Conservation (phyloP, 2,888 invertebrate species). For the Dryomyza anilis region DNA sequence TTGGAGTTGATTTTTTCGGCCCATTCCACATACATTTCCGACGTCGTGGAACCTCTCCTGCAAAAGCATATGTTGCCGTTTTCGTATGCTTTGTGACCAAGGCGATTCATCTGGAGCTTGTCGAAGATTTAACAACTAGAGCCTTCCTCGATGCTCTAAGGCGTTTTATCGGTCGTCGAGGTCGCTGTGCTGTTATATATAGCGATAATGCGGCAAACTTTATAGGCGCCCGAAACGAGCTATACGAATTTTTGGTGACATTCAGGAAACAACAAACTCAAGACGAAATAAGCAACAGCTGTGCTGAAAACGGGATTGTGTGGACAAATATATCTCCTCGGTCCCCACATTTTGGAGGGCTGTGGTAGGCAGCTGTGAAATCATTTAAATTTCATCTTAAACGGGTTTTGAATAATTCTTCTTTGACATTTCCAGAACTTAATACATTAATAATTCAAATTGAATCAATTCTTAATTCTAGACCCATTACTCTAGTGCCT, state of each 20-base stretch:
- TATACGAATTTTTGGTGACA: conserved; percentile 17
- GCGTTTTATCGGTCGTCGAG: conserved; percentile 30
- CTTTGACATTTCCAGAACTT: conserved; percentile 25
- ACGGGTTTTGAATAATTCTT: not conserved
- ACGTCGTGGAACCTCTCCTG: conserved; percentile 17
- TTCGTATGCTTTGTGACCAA: conserved; percentile 32
- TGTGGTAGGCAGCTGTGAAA: conserved; percentile 32
- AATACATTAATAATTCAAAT: conserved; percentile 27
- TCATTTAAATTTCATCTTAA: conserved; percentile 24
- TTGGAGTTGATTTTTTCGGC: conserved; percentile 32
- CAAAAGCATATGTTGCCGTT: conserved; percentile 26
- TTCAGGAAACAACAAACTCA: conserved; percentile 18
- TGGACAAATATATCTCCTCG: conserved; percentile 33
- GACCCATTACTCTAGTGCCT: conserved; percentile 30
- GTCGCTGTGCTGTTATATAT: conserved; percentile 26
- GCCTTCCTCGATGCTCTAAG: conserved; percentile 29
- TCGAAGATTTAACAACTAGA: conserved; percentile 27
- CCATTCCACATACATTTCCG: conserved; percentile 29
- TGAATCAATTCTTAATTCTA: conserved; percentile 30
- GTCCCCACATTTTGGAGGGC: conserved; percentile 33
- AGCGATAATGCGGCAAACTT: conserved; percentile 34
- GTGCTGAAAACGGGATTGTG: conserved; percentile 20
- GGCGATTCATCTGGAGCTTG: conserved; percentile 31
- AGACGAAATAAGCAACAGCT: conserved; percentile 20
- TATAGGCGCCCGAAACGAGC: conserved; percentile 29